Base-by-base conservation (phyloP, 2,888 invertebrate genomes). In the Cataglyphis livida region DNA sequence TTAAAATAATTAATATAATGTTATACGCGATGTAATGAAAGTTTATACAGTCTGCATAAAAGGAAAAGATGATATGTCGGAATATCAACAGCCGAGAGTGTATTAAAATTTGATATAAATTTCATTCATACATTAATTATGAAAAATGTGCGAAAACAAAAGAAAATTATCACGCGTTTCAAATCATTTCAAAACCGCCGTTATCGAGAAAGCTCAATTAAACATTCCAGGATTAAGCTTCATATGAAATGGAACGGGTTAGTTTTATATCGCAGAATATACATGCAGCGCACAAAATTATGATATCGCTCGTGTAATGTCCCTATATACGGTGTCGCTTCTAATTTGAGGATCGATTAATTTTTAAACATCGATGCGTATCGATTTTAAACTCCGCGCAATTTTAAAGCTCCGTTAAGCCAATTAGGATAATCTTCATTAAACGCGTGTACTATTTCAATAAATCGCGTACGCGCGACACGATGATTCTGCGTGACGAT, bases 351-450 rank as follows among this genome's bases (percentile, higher is more conserved):
- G 18, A 32, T 41, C 57, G 44, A 70, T 78, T 41, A 21, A 9
- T 70, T 32, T 78, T 78, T 57, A 25, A 41, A n/a, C 41, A 10
- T 18, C 44, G 44, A 44, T 44, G 5, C 44, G 7, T 18, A 48
- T 7, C 32, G 18, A n/a, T 32, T 70, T 62, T 54, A 54, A 76
- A 68, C 28, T 28, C 38, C 38, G 6, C 51, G 51, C 51, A 51
- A 7, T 79, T 44, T 71, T 28, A 32, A n/a, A 28, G 38, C 73
- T 32, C 35, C 51, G n/a, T 35, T 71, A 35, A 44, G 59, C 73
- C 73, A 71, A 57, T 79, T 48, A 44, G 59, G 44, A 32, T 59
- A 71, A 79, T 79, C 73, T 25, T 57, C 57, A n/a, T 32, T 18
- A 38, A 64, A 44, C 28, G 28, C 41, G 44, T 28, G 9, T 32